Base-by-base conservation (phyloP, 1,140 invertebrate species). In the Halesus radiatus region DNA sequence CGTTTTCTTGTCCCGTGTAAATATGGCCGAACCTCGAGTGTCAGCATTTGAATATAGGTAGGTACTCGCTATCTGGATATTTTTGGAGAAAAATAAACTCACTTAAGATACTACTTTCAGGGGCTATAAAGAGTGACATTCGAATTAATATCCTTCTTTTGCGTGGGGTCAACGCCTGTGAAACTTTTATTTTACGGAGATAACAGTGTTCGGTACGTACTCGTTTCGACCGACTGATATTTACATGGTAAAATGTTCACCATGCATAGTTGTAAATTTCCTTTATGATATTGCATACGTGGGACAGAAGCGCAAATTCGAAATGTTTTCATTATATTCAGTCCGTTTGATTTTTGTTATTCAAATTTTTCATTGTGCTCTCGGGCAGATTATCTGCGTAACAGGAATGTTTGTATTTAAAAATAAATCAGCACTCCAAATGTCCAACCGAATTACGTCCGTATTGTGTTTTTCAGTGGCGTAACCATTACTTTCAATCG, bases 401-500 rank as follows among this genome's bases (percentile, higher is more conserved):
- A 16, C 23, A n/a, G 62, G 5, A 66, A 15, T 0, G 62, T 32
- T 66, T 32, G 62, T 29, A 66, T 66, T 66, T 66, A 66, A 66
- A 66, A 66, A 66, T 66, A 66, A 66, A 66, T 66, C 26, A 66
- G 16, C 62, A 66, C 26, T 66, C 62, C 62, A 66, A 66, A 66
- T 66, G 62, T 66, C 62, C 62, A 29, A 32, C 62, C 22, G 16
- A 66, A 66, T n/a, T 16, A 29, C 29, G 62, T 26, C 16, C 62
- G 62, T 66, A 66, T 80, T 64, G 78, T 80, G 50, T 78, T 81
- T 45, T 78, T 72, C 76, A 76, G 22, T 76, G 23, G 76, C 80
- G 77, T 72, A 53, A 75, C 73, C 76, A 81, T 81, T 81, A 81
- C 80, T 81, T 75, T 81, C 80, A 75, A 81, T 78, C 56, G 80